Conservation (phyloP, 2,797 vertebrate species). For the Pseudochaenichthys georgianus region DNA sequence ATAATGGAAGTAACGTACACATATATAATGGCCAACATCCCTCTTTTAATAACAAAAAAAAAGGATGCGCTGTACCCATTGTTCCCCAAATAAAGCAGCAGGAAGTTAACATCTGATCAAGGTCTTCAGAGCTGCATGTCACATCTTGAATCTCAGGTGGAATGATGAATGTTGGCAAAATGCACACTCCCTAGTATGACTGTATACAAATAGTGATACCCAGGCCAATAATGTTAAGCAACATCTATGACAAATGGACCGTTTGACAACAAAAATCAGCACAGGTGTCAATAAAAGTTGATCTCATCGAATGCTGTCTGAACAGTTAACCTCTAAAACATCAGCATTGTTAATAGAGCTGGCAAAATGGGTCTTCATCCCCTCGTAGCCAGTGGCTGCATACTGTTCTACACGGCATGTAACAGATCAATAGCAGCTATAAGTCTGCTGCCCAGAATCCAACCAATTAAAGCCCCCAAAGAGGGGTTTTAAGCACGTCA, state of each 20-base stretch:
- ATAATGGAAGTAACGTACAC: conserved; percentile 18
- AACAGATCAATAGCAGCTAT: conserved; percentile 26
- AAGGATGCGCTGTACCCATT: neutral
- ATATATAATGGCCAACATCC: conserved; percentile 4
- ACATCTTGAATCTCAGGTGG: neutral
- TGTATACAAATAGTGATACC: neutral
- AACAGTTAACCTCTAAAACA: neutral
- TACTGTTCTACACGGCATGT: neutral
- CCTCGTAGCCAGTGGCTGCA: neutral
- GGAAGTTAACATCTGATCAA: neutral
- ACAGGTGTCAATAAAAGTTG: neutral
- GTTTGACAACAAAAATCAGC: neutral
- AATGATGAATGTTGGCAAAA: neutral
- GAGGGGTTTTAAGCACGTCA: conserved; percentile 42
- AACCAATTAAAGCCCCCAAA: conserved; percentile 34
- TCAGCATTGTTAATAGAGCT: neutral
- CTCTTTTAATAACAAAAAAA: neutral
- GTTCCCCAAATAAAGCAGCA: neutral
- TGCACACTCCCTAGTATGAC: neutral
- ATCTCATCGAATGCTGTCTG: rapidly evolving
- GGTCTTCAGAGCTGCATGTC: neutral
- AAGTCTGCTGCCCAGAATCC: conserved; percentile 21
- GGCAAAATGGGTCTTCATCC: neutral
- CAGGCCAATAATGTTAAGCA: neutral
- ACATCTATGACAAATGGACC: neutral